phyloP scores from a whole-genome alignment of 1,140 invertebrate species.

The Drosophila prosaltans region DNA sequence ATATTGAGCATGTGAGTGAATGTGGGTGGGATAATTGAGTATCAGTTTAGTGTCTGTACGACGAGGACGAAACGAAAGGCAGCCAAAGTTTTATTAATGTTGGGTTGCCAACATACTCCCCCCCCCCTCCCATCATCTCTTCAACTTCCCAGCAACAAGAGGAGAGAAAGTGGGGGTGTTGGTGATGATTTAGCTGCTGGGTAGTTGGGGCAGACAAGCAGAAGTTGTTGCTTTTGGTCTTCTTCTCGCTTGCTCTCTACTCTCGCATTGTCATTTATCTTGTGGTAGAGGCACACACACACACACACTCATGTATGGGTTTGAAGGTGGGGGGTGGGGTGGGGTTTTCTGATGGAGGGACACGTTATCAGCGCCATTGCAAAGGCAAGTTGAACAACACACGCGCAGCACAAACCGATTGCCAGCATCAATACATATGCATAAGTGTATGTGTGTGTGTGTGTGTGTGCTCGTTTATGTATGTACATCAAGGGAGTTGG shows the following conservation, averaged over 20 bases:
- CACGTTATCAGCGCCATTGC: conserved; percentile 74
- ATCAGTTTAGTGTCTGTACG: conserved; percentile 75
- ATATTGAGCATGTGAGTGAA: conserved; percentile 15
- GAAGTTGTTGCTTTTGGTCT: conserved; percentile 33
- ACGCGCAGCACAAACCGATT: conserved; percentile 70
- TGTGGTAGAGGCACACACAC: conserved; percentile 26
- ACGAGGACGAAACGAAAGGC: conserved; percentile 50
- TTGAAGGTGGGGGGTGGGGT: not conserved
- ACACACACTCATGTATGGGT: conserved; percentile 18
- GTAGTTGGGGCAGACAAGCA: conserved; percentile 39
- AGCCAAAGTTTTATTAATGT: conserved; percentile 80
- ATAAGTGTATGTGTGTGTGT: not conserved
- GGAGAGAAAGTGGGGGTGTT: conserved; percentile 25
- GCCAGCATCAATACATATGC: conserved; percentile 63
- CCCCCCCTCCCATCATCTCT: not conserved
- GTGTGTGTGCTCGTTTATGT: conserved; percentile 17
- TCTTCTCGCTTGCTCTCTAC: not conserved
- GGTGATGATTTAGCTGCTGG: conserved; percentile 67
- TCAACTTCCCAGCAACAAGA: no score
- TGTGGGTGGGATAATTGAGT: conserved; percentile 73
- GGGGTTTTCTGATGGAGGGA: conserved; percentile 28
- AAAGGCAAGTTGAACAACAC: conserved; percentile 66
- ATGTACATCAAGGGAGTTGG: conserved; percentile 14
- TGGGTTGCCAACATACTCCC: conserved; percentile 32
- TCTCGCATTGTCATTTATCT: conserved; percentile 53